phyloP scores from a whole-genome alignment of 2,797 vertebrate genomes.

The Leuciscus waleckii region DNA sequence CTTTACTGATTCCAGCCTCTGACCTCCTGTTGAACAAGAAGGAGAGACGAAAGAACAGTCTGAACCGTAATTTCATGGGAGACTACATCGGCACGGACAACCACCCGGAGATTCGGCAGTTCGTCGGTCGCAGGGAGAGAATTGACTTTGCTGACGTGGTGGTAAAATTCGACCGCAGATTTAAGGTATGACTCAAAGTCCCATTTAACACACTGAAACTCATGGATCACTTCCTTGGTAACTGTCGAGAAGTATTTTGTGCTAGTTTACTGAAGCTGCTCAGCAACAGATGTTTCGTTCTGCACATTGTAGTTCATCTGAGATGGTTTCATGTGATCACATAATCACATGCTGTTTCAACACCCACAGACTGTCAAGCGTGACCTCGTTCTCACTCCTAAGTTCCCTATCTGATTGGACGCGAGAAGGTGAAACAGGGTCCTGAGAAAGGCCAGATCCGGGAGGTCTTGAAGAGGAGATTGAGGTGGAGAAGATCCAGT shows the following conservation, averaged over 20 bases:
- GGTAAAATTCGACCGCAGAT: constrained; percentile 82
- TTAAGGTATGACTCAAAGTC: constrained; percentile 73
- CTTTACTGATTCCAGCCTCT: constrained; percentile 73
- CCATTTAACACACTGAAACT: background rate
- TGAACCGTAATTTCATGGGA: constrained; percentile 87
- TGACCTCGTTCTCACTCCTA: constrained; percentile 83
- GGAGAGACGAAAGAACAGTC: constrained; percentile 83
- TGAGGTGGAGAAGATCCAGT: constrained; percentile 81
- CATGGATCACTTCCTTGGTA: background rate
- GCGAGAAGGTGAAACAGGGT: constrained; percentile 87
- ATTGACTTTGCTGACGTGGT: constrained; percentile 85
- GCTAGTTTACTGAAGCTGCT: background rate
- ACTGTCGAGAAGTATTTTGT: background rate
- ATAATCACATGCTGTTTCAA: constrained; percentile 22
- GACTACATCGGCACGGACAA: constrained; percentile 85
- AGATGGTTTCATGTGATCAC: constrained; percentile 8
- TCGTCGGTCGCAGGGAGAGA: constrained; percentile 82
- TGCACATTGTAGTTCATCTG: constrained; percentile 10
- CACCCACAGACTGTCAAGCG: constrained; percentile 77
- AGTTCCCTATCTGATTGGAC: constrained; percentile 84
- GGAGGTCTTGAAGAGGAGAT: constrained; percentile 86
- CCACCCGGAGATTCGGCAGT: constrained; percentile 82
- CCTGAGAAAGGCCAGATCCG: constrained; percentile 84
- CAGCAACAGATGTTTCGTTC: background rate
- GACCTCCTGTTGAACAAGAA: constrained; percentile 86